Evolutionary conservation across 2,797 vertebrate species (phyloP).

Genomic region (Crocodylus rhombifer): DNA sequence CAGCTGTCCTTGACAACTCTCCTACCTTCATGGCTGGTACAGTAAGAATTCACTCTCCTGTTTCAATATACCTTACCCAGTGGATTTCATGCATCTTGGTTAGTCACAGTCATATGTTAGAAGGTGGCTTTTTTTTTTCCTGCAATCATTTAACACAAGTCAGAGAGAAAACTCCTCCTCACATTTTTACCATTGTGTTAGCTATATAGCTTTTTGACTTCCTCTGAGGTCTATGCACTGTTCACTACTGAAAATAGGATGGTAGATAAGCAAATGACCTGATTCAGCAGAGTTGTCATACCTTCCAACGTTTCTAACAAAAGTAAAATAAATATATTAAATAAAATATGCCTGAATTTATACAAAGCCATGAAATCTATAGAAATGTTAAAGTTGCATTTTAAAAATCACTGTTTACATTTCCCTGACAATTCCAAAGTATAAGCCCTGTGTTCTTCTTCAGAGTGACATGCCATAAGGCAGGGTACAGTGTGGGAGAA

Average conservation of each 20-base stretch:
- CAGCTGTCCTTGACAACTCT: not conserved
- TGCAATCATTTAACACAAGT: not conserved
- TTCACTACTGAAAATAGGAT: not conserved
- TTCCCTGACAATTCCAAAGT: not conserved
- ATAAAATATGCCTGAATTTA: not conserved
- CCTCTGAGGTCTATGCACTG: not conserved
- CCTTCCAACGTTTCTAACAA: not conserved
- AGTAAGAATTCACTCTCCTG: not conserved
- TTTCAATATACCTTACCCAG: not conserved
- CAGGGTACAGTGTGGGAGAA: fast-evolving
- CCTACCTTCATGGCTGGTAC: not conserved
- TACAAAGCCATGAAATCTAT: not conserved
- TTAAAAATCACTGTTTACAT: not conserved
- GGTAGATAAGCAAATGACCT: not conserved
- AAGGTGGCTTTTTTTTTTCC: not conserved
- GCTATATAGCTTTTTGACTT: not conserved
- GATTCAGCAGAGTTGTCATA: not conserved
- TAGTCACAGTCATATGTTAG: not conserved
- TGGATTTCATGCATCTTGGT: not conserved
- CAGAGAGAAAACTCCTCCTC: not conserved
- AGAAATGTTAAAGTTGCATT: fast-evolving
- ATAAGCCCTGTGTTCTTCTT: not conserved
- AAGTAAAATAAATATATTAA: not conserved
- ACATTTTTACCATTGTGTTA: not conserved
- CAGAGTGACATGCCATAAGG: fast-evolving